These are phyloP conservation scores for Agelaius phoeniceus DNA, from an alignment of 2,113 vertebrate genomes.

Conservation along the genomic window DNA sequence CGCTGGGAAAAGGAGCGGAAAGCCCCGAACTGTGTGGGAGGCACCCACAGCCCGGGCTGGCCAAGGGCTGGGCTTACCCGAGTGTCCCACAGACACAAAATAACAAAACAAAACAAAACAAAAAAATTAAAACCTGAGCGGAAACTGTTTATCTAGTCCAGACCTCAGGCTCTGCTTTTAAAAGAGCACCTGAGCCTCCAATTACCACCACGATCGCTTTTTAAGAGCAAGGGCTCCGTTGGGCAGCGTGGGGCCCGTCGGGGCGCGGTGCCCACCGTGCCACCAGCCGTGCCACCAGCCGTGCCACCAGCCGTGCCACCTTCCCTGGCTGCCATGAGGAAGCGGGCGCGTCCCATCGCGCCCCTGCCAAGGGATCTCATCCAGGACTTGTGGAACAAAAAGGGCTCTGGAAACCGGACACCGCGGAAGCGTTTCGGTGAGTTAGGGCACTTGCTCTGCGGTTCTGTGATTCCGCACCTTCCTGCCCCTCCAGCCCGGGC, in stretches of 20 bases:
- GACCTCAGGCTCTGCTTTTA: neutral
- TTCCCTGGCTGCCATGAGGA: neutral
- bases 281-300: neutral
- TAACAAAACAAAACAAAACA: neutral
- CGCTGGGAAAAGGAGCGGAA: fast-evolving
- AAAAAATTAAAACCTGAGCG: no score
- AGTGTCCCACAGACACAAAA: neutral
- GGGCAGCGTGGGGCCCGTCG: neutral
- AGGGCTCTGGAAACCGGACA: neutral
- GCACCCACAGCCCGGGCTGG: neutral
- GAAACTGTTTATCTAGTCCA: fast-evolving
- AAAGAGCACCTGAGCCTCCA: neutral
- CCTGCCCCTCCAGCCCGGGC: neutral
- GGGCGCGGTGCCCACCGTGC: neutral
- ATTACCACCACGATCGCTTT: fast-evolving
- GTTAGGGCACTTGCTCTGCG: neutral
- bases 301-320: neutral
- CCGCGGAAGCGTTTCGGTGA: neutral
- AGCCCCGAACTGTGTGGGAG: fast-evolving
- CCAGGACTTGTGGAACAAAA: neutral
- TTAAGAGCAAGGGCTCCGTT: fast-evolving
- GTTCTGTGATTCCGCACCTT: neutral
- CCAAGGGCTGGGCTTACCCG: neutral
- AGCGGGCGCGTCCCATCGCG: neutral
- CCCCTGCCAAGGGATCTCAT: neutral